A percentile compares a stretch with the other conserved stretches of the same genome.
These are phyloP conservation scores for Mirza zaza DNA, from an alignment of 2,113 vertebrate species.

Conservation along the genomic window DNA sequence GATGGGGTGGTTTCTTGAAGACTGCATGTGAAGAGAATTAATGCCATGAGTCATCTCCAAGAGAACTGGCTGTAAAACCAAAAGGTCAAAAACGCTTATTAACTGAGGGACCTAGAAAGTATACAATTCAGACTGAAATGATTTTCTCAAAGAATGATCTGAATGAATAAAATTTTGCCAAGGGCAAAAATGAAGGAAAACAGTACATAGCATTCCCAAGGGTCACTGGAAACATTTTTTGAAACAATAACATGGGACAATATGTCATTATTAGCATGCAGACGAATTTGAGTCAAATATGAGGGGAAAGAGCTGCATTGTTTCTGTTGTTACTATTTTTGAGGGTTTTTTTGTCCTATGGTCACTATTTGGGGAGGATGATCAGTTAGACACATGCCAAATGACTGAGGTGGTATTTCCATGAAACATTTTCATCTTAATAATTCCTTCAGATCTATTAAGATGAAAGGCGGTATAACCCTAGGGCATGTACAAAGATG, in stretches of 20 bases:
- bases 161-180: conserved; percentile 39
- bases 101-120: conserved; percentile 3
- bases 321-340: not conserved
- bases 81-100: conserved; percentile 57
- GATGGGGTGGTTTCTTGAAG: not conserved
- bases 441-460: conserved; percentile 63
- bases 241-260: not conserved
- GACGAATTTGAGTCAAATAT: not conserved
- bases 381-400: not conserved
- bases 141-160: conserved; percentile 28
- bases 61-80: not conserved
- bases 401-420: conserved; percentile 8
- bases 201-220: not conserved
- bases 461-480: conserved; percentile 55
- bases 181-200: conserved; percentile 39
- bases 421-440: conserved; percentile 45
- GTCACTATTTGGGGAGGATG: not conserved
- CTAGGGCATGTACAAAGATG: conserved; percentile 45
- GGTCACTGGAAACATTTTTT: conserved; percentile 27
- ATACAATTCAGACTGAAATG: conserved; percentile 46
- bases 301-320: not conserved
- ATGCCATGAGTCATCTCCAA: conserved; percentile 31
- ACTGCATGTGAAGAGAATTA: conserved; percentile 23
- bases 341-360: not conserved
- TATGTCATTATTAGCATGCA: not conserved